Evolutionary conservation across 2,797 vertebrate genomes (phyloP), one percentile per base, ranked within the genome.

Genomic region (Antennarius maculatus): DNA sequence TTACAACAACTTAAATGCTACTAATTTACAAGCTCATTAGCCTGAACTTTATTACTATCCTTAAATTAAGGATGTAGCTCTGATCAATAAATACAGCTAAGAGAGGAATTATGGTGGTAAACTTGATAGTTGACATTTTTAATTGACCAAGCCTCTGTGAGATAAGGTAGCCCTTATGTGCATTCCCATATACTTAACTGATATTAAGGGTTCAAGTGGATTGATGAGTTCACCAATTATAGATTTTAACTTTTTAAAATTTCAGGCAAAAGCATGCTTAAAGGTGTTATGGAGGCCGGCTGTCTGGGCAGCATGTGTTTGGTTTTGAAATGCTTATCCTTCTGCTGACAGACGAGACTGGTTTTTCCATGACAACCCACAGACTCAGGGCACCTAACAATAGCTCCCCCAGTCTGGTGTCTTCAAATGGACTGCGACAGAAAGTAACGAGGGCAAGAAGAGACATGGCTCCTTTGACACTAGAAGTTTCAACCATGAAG

Each of bases 321-420:
- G 65, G 81, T 73, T 86, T 73, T 86, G 85, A 87, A 90, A 85
- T 77, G 68, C 77, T 83, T 82, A 89, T 84, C 86, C 77, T 61
- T 8, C 15, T 28, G 82, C 56, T 81, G 85, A 88, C 80, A 86
- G 87, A 89, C 42, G 62, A 83, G 81, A 82, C 70, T 47, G 17
- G 63, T 78, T 87, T 86, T 80, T 86, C 76, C 77, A 79, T 76
- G 82, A 82, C 77, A 74, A 77, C 81, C 63, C 64, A 39, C 63
- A 76, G 70, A 80, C 69, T 84, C 61, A 23, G 54, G 65, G 69
- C 68, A 64, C 59, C 82, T 80, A 86, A 89, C 85, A 79, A 83
- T 70, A 84, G 69, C 77, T 60, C 57, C 48, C 42, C 61, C 64
- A 66, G 73, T 67, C 76, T 76, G 61, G 27, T 56, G 70, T 77